These are phyloP conservation scores for Okamejei kenojei DNA, from an alignment of 2,797 vertebrate species.

Conservation along the genomic window DNA sequence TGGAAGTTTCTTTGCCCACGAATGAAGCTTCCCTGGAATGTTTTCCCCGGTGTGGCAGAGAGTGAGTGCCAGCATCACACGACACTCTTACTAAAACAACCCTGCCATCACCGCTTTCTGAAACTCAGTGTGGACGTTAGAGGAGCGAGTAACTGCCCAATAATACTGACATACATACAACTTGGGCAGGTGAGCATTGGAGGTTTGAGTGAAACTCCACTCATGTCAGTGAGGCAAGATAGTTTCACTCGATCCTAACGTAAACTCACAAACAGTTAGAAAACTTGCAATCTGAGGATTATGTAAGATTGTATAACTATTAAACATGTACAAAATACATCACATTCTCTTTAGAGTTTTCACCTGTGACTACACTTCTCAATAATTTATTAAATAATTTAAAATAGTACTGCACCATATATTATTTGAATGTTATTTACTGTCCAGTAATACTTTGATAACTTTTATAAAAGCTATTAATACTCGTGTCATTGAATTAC, in stretches of 20 bases:
- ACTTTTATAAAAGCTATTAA: constrained; percentile 8
- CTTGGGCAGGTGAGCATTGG: too few relatives aligned
- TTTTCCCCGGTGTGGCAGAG: not conserved
- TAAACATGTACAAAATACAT: constrained; percentile 22
- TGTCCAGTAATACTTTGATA: not conserved
- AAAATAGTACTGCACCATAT: constrained; percentile 4
- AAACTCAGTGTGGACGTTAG: not conserved
- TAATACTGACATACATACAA: constrained; percentile 2
- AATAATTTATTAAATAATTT: not conserved
- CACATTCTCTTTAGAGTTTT: not conserved
- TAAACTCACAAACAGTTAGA: constrained; percentile 12
- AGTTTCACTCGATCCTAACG: not conserved
- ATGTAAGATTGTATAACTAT: not conserved
- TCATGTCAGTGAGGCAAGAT: not conserved
- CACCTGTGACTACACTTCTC: not conserved
- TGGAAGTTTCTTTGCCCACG: not conserved
- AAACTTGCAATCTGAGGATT: constrained; percentile 14
- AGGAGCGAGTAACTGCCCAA: not conserved
- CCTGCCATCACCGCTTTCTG: not conserved
- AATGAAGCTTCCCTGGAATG: not conserved
- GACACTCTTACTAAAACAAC: not conserved
- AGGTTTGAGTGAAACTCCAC: not conserved
- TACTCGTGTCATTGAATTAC: not conserved
- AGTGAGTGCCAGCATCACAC: not conserved
- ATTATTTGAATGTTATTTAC: not conserved